Evolutionary conservation across 2,888 invertebrate genomes (phyloP).

Genomic region (Thymelicus acteon): DNA sequence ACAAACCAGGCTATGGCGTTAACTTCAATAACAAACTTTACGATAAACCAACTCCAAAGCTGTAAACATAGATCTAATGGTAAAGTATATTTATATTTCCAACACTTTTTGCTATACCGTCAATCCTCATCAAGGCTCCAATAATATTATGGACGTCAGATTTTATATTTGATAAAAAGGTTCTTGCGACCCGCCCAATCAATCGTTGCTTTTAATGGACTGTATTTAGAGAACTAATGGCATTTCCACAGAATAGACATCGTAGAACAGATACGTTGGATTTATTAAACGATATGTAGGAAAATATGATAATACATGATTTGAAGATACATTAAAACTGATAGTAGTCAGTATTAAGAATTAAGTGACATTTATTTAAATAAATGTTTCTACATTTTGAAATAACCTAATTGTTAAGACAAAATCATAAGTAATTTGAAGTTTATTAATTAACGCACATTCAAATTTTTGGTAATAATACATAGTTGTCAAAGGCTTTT

Average conservation of each 20-base stretch:
- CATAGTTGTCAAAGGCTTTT: too few relatives aligned
- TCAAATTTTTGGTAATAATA: too few relatives aligned
- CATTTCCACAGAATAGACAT: constrained; percentile 54
- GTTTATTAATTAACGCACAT: too few relatives aligned
- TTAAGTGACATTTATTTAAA: too few relatives aligned
- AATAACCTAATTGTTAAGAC: too few relatives aligned
- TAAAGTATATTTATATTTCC: constrained; percentile 10
- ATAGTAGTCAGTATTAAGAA: too few relatives aligned
- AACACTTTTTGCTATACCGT: constrained; percentile 51
- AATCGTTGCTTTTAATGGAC: constrained; percentile 69
- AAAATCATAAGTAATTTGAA: too few relatives aligned
- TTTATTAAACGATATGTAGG: not conserved
- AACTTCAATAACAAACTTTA: too few relatives aligned
- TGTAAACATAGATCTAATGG: not conserved
- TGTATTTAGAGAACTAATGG: constrained; percentile 70
- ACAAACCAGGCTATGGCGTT: not conserved
- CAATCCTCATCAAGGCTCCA: constrained; percentile 63
- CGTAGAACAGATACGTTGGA: constrained; percentile 9
- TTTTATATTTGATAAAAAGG: constrained; percentile 62
- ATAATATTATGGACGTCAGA: constrained; percentile 66
- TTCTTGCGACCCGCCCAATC: constrained; percentile 64
- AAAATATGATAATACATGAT: too few relatives aligned
- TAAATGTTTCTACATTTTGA: too few relatives aligned
- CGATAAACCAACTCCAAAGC: not conserved
- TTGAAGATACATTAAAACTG: too few relatives aligned